Conservation (phyloP, 1,140 invertebrate species). For the Drosophila erecta region DNA sequence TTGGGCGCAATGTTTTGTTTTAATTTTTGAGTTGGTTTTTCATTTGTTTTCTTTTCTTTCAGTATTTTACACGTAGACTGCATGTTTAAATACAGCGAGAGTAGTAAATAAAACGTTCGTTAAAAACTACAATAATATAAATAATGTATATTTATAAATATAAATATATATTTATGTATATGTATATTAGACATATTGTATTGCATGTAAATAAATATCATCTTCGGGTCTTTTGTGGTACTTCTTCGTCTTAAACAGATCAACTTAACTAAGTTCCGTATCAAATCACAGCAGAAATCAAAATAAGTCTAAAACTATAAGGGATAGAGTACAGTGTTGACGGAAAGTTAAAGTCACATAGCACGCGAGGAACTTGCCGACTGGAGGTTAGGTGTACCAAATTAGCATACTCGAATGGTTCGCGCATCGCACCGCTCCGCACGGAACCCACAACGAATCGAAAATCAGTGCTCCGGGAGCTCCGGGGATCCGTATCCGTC, state of each 20-base stretch:
- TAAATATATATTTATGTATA: slow-evolving; percentile 45
- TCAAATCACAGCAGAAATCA: slow-evolving; percentile 79
- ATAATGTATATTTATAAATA: slow-evolving; percentile 63
- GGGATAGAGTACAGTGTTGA: slow-evolving; percentile 45
- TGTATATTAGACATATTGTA: slow-evolving; percentile 71
- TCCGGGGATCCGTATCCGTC: neutral
- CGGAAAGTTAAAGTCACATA: slow-evolving; percentile 55
- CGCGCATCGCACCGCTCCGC: too few species aligned
- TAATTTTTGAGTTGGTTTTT: slow-evolving; percentile 9
- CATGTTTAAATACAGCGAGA: slow-evolving; percentile 78
- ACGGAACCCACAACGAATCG: too few species aligned
- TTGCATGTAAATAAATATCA: slow-evolving; percentile 76
- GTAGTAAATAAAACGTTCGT: slow-evolving; percentile 71
- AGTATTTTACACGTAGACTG: slow-evolving; percentile 50
- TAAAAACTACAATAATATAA: slow-evolving; percentile 77
- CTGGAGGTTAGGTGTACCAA: slow-evolving; percentile 54
- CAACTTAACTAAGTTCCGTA: slow-evolving; percentile 67
- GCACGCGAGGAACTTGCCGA: slow-evolving; percentile 67
- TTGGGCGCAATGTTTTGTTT: slow-evolving; percentile 73
- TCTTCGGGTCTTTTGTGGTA: slow-evolving; percentile 60
- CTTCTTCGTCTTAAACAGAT: slow-evolving; percentile 54
- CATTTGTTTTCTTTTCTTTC: slow-evolving; percentile 7
- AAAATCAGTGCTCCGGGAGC: slow-evolving; percentile 21
- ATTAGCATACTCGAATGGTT: slow-evolving; percentile 34
- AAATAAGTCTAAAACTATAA: slow-evolving; percentile 70